Conservation (phyloP, 2,113 vertebrate species). For the Carlito syrichta region DNA sequence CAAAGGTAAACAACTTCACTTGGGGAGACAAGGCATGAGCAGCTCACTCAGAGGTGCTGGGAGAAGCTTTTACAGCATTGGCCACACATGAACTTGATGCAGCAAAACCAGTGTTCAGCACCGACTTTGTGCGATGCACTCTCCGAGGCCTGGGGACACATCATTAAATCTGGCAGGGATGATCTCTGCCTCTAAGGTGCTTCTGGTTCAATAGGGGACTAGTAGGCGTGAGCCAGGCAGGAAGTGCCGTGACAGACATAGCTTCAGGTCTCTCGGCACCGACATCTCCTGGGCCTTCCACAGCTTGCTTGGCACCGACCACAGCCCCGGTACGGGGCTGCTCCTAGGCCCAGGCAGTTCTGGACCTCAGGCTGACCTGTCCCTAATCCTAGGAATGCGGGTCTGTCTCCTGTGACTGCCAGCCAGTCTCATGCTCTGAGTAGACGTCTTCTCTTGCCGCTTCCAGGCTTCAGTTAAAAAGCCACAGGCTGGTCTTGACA, state of each 20-base stretch:
- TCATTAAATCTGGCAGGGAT: neutral
- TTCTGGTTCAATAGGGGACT: too few relatives aligned
- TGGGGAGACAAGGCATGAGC: neutral
- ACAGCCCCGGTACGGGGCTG: neutral
- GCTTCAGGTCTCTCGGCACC: neutral
- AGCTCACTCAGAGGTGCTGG: neutral
- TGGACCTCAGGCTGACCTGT: neutral
- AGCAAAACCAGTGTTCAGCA: neutral
- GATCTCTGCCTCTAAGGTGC: neutral
- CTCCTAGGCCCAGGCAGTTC: neutral
- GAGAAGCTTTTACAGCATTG: neutral
- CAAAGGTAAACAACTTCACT: neutral
- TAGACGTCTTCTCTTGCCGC: neutral
- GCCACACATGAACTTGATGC: neutral
- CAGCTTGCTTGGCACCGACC: neutral
- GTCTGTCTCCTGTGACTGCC: neutral
- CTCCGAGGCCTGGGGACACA: neutral
- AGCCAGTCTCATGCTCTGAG: neutral
- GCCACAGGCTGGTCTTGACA: neutral
- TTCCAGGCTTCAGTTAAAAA: neutral
- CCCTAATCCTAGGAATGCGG: neutral
- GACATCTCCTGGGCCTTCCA: neutral
- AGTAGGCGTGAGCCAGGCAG: accelerated
- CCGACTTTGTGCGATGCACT: neutral
- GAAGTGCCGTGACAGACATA: neutral